These are phyloP conservation scores for Lacanobia wlatinum DNA, from an alignment of 2,888 invertebrate species.

Conservation along the genomic window DNA sequence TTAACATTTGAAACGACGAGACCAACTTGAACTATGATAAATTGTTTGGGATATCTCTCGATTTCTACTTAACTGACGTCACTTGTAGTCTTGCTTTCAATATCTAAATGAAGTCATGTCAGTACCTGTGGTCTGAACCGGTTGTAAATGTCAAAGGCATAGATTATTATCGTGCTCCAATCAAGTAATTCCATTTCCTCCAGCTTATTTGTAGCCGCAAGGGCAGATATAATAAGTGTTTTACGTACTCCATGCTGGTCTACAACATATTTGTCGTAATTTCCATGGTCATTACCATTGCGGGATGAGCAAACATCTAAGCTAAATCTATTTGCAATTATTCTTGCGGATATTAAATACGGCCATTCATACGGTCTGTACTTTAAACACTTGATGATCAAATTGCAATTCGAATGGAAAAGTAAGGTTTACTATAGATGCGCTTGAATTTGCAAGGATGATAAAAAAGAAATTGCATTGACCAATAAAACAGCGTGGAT, in stretches of 20 bases:
- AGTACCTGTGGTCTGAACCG: constrained; percentile 42
- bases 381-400: not conserved
- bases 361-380: not conserved
- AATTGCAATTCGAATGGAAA: not conserved
- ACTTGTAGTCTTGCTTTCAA: constrained; percentile 37
- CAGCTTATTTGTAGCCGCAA: constrained; percentile 43
- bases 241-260: not conserved
- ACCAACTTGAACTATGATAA: constrained; percentile 20
- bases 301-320: not conserved
- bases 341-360: not conserved
- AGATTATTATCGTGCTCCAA: constrained; percentile 47
- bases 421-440: not conserved
- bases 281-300: constrained; percentile 10
- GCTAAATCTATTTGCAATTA: not conserved
- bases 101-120: constrained; percentile 41
- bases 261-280: constrained; percentile 7
- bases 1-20: constrained; percentile 23
- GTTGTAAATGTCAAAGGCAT: constrained; percentile 60
- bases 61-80: constrained; percentile 47
- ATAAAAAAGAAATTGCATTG: not conserved
- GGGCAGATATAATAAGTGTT: constrained; percentile 47
- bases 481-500: not conserved
- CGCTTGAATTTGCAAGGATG: not conserved
- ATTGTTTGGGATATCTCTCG: constrained; percentile 33
- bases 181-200: constrained; percentile 49